These are phyloP conservation scores for Saimiri boliviensis DNA, from an alignment of 2,113 vertebrate species.

Conservation along the genomic window DNA sequence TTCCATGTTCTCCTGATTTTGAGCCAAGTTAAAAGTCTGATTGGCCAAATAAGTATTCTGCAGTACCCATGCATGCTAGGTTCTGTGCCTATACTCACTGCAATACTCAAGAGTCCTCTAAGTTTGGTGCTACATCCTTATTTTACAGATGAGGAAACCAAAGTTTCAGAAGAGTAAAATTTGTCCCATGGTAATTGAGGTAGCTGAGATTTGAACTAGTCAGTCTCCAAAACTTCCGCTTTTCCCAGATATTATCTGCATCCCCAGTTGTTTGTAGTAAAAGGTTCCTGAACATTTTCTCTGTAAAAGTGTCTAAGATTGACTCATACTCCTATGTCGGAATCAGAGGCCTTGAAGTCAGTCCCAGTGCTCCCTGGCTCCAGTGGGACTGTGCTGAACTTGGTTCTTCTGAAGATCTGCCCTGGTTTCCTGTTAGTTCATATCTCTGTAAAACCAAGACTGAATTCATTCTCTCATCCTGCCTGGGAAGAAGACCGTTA, in stretches of 20 bases:
- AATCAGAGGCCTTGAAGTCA: background rate
- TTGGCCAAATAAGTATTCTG: background rate
- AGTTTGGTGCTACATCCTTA: background rate
- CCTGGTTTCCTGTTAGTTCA: background rate
- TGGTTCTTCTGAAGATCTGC: slow-evolving; percentile 29
- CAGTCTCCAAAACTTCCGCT: background rate
- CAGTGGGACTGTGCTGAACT: background rate
- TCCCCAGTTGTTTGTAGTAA: background rate
- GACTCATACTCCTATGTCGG: background rate
- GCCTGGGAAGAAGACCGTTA: slow-evolving; percentile 32
- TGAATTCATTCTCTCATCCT: slow-evolving; percentile 14
- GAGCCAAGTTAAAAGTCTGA: background rate
- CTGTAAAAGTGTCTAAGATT: background rate
- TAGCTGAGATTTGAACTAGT: background rate
- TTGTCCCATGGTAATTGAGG: background rate
- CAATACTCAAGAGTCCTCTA: background rate
- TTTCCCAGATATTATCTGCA: background rate
- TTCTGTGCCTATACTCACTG: background rate
- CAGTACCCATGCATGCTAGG: background rate
- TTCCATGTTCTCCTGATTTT: background rate
- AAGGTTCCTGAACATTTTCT: background rate
- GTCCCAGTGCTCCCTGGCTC: background rate
- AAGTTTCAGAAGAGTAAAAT: background rate
- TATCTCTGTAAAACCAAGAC: slow-evolving; percentile 34
- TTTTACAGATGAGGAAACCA: background rate